A percentile compares a stretch with the other conserved stretches of the same genome.
Conservation (phyloP, 2,888 invertebrate genomes). For the Pharmacophagus antenor region DNA sequence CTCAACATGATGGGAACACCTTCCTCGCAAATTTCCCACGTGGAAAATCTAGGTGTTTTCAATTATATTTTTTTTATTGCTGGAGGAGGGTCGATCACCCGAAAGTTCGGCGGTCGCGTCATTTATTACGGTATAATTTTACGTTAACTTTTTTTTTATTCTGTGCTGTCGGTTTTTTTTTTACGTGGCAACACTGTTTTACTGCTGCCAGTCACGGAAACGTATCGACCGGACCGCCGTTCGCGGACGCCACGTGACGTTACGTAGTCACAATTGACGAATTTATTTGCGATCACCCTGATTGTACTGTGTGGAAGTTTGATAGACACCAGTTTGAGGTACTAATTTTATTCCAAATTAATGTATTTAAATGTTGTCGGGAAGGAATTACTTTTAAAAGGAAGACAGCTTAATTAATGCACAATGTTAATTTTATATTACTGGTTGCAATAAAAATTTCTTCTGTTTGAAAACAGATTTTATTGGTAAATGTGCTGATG, state of each 20-base stretch:
- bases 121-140: constrained; percentile 75
- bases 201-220: constrained; percentile 72
- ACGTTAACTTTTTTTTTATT: constrained; percentile 64
- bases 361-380: background rate
- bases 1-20: constrained; percentile 29
- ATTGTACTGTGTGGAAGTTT: too few species aligned
- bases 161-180: constrained; percentile 58
- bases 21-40: constrained; percentile 69
- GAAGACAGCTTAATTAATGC: too few species aligned
- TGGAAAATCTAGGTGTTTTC: constrained; percentile 65
- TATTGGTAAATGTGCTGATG: too few species aligned
- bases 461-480: too few species aligned
- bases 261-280: constrained; percentile 36
- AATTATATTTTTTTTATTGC: constrained; percentile 44
- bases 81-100: constrained; percentile 67
- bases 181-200: constrained; percentile 54
- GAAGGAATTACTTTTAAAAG: background rate
- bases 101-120: constrained; percentile 56
- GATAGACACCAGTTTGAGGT: too few species aligned
- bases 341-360: too few species aligned
- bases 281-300: constrained; percentile 33
- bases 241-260: constrained; percentile 32
- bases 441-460: too few species aligned
- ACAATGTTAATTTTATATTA: too few species aligned
- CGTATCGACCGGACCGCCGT: constrained; percentile 61